Evolutionary conservation across 2,797 vertebrate species (phyloP), one percentile per base, ranked within the genome.

Genomic region (Myotis findleyi): DNA sequence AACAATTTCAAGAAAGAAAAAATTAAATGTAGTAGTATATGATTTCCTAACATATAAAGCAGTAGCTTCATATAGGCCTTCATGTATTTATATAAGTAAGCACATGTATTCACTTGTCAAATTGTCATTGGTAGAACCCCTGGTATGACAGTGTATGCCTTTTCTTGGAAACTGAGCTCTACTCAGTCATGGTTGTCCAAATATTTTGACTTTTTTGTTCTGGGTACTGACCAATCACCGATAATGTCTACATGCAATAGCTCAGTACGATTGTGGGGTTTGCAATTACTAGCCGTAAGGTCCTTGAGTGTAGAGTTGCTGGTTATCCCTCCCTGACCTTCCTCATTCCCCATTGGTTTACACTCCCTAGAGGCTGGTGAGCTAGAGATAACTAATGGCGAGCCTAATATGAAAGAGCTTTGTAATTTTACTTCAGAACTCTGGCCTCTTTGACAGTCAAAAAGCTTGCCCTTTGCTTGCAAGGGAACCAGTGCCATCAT

Each of bases 1-100:
- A 69, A 6, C 25, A 89, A 33, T 93, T 88, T 92, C 18, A 76
- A 53, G 41, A 85, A 92, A 93, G 14, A 64, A 91, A 94, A 66
- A 0, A 77, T 91, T 76, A 47, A 83, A 55, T 81, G 44, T 38
- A 84, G 64, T 85, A 36, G 66, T 68, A 11, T 82, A 73, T 84
- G 27, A 86, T 85, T 75, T 75, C 53, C 11, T 44, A 59, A 80
- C 90, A 57, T 53, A 7, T 17, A 66, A 21, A 87, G 51, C 66
- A 36, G 13, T 89, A 55, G 21, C 55, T 41, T 84, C 83, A 5
- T 73, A 25, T 59, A 66, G 57, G 33, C 7, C 16, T 89, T 86
- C 33, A 38, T 30, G 12, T 88, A 44, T 64, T 95, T 93, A 55
- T 38, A 57, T 86, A 71, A 30, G 11, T 82, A 75, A 33, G 11